Conservation (phyloP, 2,113 vertebrate genomes). For the Ptilorrhoa leucosticta region DNA sequence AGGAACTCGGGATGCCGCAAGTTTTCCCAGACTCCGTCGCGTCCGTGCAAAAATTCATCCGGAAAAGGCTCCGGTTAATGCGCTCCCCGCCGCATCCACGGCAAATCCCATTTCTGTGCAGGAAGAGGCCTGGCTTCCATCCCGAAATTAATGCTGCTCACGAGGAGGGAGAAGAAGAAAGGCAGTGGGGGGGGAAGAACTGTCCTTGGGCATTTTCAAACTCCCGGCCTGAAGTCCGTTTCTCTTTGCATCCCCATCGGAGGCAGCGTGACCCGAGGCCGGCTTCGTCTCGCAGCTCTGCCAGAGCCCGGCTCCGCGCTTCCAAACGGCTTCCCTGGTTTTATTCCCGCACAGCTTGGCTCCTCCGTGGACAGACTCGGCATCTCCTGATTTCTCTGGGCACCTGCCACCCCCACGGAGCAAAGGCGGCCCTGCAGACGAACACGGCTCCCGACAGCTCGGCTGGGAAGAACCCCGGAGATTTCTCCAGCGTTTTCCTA, state of each 20-base stretch:
- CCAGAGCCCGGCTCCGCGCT: not conserved
- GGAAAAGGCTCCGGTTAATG: not conserved
- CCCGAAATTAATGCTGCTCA: constrained; percentile 1
- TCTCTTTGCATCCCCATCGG: not conserved
- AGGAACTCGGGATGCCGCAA: not conserved
- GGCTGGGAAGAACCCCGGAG: not conserved
- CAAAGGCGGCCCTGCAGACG: rapidly evolving
- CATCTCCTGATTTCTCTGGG: not conserved
- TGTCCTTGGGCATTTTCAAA: not conserved
- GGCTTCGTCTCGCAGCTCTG: not conserved
- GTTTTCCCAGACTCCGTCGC: not conserved
- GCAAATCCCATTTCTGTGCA: not conserved
- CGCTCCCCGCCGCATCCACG: not conserved
- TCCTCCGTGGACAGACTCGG: not conserved
- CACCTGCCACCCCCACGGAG: not conserved
- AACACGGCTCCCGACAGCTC: not conserved
- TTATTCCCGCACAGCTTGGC: not conserved
- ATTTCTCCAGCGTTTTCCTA: not conserved
- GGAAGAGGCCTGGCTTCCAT: constrained; percentile 1
- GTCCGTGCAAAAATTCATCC: not conserved
- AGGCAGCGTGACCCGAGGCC: not conserved
- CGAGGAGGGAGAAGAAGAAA: not conserved
- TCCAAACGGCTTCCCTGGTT: not conserved
- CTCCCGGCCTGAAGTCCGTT: not conserved
- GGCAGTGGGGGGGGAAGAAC: not conserved